Evolutionary conservation across 2,113 vertebrate genomes (phyloP), one percentile per base, ranked within the genome.

Genomic region (Pluvialis apricaria): DNA sequence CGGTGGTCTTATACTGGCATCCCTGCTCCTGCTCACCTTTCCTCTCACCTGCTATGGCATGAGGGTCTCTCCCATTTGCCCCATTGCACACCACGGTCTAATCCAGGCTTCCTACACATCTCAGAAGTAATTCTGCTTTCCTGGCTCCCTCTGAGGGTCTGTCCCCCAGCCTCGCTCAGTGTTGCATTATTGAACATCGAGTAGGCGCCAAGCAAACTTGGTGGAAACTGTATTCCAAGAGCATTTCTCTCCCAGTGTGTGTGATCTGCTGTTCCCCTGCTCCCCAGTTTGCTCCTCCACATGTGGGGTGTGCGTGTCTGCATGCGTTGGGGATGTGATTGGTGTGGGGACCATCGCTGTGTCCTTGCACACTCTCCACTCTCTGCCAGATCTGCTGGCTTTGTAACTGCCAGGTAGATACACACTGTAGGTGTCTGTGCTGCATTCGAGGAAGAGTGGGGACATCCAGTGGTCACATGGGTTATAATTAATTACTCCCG

Each of bases 381-480:
- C 62, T 44, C 34, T 68, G 58, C 15, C 84, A 78, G 70, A 47
- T 29, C 20, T 44, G 25, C 49, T n/a, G 45, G 15, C n/a, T 95
- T 90, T 83, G 20, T 82, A 69, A 13, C 81, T 96, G 94, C 73
- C 92, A 34, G 70, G 86, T 93, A 85, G 86, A 77, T 11, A n/a
- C n/a, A n/a, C n/a, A n/a, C n/a, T n/a, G n/a, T n/a, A n/a, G 86
- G 40, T 79, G 36, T 10, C 51, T 91, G 20, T 3, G 31, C 64
- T 25, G 71, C 92, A 97, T 97, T 94, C 71, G 91, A 98, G 96
- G 98, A 95, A 87, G 96, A n/a, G 87, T 97, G 98, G 96, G 97
- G 98, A 98, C 98, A 98, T 98, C 98, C 98, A 98, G 98, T 97
- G 98, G 98, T 94, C 97, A 87, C 31, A 54, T 21, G 76, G 90